These are phyloP conservation scores for Acanthosepion esculentum DNA, from an alignment of 2,888 invertebrate genomes.

Conservation along the genomic window DNA sequence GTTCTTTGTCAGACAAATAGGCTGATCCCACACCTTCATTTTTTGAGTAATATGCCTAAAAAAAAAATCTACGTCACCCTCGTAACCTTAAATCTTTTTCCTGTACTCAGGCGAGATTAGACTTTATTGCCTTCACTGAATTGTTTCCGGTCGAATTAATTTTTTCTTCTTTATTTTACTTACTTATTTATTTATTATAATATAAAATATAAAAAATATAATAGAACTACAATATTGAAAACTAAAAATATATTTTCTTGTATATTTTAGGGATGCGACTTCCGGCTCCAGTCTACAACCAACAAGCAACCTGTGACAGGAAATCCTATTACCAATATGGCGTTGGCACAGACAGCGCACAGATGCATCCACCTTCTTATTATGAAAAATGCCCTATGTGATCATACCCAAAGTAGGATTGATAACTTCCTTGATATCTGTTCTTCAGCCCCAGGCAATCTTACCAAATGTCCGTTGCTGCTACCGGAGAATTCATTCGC, in stretches of 20 bases:
- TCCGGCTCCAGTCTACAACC: constrained; percentile 59
- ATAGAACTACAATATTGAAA: neutral
- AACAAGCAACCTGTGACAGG: constrained; percentile 64
- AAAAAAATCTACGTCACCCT: too few species aligned
- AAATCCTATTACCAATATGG: constrained; percentile 64
- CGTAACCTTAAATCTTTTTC: too few species aligned
- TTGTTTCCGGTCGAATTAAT: too few species aligned
- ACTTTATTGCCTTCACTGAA: too few species aligned
- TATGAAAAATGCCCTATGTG: constrained; percentile 34
- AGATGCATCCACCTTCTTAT: constrained; percentile 35
- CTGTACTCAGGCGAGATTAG: too few species aligned
- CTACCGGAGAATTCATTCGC: neutral
- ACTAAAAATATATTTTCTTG: neutral
- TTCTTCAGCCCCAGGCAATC: neutral
- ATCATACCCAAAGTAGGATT: neutral
- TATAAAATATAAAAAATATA: too few species aligned
- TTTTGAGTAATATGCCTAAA: too few species aligned
- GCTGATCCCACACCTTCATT: too few species aligned
- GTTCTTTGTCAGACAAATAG: too few species aligned
- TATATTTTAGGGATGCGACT: constrained; percentile 64
- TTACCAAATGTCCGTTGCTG: neutral
- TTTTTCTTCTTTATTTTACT: too few species aligned
- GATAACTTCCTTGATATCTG: neutral
- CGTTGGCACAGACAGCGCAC: neutral
- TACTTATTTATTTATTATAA: too few species aligned